A percentile compares a stretch with the other conserved stretches of the same genome.
phyloP scores from a whole-genome alignment of 2,888 invertebrate genomes.

The Folsomia manolachei region DNA sequence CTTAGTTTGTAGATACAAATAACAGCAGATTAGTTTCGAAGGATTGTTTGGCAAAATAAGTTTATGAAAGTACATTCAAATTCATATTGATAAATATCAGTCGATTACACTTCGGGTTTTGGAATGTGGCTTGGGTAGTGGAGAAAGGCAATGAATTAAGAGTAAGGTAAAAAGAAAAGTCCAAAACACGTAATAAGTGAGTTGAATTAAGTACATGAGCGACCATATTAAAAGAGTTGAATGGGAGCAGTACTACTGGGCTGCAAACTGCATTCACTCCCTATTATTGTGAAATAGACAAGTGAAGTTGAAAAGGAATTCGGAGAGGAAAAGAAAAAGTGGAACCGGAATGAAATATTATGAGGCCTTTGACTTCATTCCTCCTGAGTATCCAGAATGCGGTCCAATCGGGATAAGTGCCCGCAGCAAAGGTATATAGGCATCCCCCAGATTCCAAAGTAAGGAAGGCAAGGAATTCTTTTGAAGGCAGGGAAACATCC shows the following conservation, averaged over 20 bases:
- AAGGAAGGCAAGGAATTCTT: constrained; percentile 47
- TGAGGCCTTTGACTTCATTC: constrained; percentile 10
- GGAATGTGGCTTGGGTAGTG: not conserved
- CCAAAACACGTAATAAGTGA: not conserved
- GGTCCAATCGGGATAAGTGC: constrained; percentile 32
- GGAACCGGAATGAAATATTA: constrained; percentile 3
- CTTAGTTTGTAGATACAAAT: no score
- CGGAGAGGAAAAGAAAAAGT: constrained; percentile 12
- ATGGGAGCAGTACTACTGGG: not conserved
- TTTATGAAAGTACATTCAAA: no score
- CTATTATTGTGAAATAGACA: constrained; percentile 14
- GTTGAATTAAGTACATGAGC: not conserved
- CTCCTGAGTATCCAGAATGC: not conserved
- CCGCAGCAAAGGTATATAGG: constrained; percentile 39
- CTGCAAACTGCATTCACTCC: not conserved
- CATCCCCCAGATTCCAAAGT: constrained; percentile 37
- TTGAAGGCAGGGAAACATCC: constrained; percentile 38
- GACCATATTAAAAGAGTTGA: not conserved
- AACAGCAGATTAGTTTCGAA: no score
- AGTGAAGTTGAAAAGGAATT: not conserved
- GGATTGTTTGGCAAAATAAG: no score
- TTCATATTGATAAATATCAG: no score
- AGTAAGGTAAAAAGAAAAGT: not conserved
- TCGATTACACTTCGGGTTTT: no score
- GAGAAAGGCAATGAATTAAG: not conserved